phyloP scores from a whole-genome alignment of 1,140 invertebrate genomes.

The Platyscapa corneri region DNA sequence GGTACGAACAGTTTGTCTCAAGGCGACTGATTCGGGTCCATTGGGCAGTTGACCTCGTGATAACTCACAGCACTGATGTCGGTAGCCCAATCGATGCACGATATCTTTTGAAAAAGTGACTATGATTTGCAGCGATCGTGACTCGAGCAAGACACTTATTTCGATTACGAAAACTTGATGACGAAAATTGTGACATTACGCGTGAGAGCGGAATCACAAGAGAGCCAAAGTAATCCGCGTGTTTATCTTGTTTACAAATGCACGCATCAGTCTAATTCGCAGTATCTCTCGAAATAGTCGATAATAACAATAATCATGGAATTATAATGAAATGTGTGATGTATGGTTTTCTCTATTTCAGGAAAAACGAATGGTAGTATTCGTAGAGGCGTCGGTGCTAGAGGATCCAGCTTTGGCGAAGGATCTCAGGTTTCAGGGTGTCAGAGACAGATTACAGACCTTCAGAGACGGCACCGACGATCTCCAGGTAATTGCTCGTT shows the following conservation, averaged over 20 bases:
- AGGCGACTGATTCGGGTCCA: not conserved
- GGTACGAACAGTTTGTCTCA: not conserved
- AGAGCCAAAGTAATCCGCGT: not conserved
- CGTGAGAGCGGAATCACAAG: not conserved
- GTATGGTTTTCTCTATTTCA: conserved; percentile 66
- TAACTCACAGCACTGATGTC: not conserved
- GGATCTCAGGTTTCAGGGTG: conserved; percentile 81
- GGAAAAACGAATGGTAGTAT: conserved; percentile 96
- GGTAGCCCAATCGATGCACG: not conserved
- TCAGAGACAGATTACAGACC: conserved; percentile 90
- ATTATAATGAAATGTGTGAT: too few species aligned
- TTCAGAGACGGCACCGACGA: conserved; percentile 93
- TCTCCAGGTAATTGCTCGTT: conserved; percentile 74
- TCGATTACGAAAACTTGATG: too few species aligned
- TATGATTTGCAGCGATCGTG: not conserved
- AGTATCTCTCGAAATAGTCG: too few species aligned
- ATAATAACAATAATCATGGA: too few species aligned
- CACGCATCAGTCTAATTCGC: not conserved
- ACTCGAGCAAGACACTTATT: not conserved
- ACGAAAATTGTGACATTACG: not conserved
- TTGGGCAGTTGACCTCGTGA: not conserved
- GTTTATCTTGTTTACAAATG: not conserved
- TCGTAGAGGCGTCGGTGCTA: conserved; percentile 91
- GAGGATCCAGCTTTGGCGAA: conserved; percentile 85
- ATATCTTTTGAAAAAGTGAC: not conserved